Conservation (phyloP, 2,797 vertebrate species). For the Coracias cyanogaster region DNA sequence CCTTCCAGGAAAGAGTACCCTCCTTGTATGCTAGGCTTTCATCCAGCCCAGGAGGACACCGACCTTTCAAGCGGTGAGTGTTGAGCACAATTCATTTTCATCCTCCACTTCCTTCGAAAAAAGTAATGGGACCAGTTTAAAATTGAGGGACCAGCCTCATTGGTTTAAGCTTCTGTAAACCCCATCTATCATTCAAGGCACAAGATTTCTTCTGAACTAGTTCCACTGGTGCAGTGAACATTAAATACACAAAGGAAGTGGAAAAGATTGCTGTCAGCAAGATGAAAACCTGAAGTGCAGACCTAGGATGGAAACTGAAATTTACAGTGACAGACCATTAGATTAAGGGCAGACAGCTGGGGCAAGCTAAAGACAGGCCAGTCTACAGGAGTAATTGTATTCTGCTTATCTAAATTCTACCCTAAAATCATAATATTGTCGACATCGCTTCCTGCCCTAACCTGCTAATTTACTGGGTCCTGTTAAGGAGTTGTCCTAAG, state of each 20-base stretch:
- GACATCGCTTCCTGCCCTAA: not conserved
- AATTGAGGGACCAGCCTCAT: slow-evolving; percentile 2
- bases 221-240: not conserved
- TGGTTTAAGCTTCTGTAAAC: slow-evolving; percentile 11
- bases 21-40: not conserved
- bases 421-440: not conserved
- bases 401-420: not conserved
- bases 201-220: not conserved
- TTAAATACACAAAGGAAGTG: not conserved
- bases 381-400: not conserved
- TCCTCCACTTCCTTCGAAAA: not conserved
- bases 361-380: not conserved
- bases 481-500: not conserved
- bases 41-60: not conserved
- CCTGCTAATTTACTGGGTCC: not conserved
- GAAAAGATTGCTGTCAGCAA: not conserved
- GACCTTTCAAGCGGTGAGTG: not conserved
- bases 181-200: not conserved
- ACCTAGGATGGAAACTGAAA: not conserved
- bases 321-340: not conserved
- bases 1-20: not conserved
- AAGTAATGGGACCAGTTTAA: slow-evolving; percentile 18
- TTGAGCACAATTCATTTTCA: slow-evolving; percentile 13
- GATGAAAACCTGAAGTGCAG: not conserved
- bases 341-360: not conserved